Conservation (phyloP, 2,113 vertebrate species). For the Trematomus loennbergii region DNA sequence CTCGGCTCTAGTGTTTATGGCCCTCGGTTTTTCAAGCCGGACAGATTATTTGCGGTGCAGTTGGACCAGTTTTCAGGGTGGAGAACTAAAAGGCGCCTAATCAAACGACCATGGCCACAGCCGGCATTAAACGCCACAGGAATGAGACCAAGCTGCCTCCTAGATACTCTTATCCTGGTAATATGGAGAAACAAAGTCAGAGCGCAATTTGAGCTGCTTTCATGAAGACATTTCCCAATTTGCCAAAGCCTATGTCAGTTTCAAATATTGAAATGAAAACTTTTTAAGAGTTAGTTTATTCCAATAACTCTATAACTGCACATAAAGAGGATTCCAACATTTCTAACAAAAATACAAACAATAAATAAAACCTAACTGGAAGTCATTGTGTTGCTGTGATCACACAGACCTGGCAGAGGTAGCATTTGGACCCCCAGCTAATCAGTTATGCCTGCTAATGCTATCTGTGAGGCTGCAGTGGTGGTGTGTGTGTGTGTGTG, state of each 20-base stretch:
- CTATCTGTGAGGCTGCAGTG: background rate
- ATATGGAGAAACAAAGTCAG: too few species aligned
- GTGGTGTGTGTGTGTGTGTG: background rate
- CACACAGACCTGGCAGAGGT: background rate
- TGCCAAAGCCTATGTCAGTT: background rate
- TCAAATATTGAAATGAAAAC: background rate
- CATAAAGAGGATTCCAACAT: background rate
- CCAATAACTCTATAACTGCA: background rate
- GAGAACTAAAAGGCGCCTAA: too few species aligned
- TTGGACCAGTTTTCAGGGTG: too few species aligned
- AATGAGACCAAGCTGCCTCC: too few species aligned
- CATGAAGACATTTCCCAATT: background rate
- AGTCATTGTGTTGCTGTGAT: conserved; percentile 2
- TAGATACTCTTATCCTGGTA: too few species aligned
- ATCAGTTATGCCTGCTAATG: conserved; percentile 38
- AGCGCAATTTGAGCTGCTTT: background rate
- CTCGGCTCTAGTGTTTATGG: too few species aligned
- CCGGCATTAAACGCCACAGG: too few species aligned
- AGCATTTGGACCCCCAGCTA: conserved; percentile 16
- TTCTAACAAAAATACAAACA: background rate
- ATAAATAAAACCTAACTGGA: background rate
- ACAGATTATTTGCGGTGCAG: too few species aligned
- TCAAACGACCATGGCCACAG: too few species aligned
- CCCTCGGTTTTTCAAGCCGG: too few species aligned
- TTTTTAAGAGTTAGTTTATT: background rate